Conservation (phyloP, 2,113 vertebrate species). For the Synchiropus splendidus region DNA sequence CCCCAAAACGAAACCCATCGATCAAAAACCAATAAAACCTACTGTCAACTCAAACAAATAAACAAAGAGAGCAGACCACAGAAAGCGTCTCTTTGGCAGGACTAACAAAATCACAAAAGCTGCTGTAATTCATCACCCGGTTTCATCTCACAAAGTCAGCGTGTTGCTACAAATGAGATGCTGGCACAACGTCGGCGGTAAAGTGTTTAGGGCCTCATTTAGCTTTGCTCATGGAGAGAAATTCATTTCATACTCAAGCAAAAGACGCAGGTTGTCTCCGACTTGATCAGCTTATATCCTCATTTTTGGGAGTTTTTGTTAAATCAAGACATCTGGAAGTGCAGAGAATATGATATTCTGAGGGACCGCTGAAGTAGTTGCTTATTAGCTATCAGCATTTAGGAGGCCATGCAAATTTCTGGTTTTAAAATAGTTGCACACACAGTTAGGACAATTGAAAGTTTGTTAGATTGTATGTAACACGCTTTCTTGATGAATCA, state of each 20-base stretch:
- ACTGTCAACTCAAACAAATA: background rate
- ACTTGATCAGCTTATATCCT: slow-evolving; percentile 7
- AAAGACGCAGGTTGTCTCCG: slow-evolving; percentile 6
- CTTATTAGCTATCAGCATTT: background rate
- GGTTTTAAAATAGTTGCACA: no score
- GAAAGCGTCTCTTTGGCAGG: slow-evolving; percentile 1
- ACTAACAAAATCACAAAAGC: slow-evolving; percentile 10
- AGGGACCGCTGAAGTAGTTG: background rate
- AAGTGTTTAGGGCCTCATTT: slow-evolving; percentile 26
- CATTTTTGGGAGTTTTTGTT: slow-evolving; percentile 7
- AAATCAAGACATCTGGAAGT: slow-evolving; percentile 14
- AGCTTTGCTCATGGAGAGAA: slow-evolving; percentile 15
- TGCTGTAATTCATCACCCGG: slow-evolving; percentile 20
- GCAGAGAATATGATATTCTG: background rate
- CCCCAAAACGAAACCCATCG: background rate
- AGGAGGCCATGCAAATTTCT: no score
- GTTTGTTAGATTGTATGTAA: no score
- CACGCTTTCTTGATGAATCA: no score
- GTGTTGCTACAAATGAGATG: slow-evolving; percentile 24
- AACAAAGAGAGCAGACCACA: background rate
- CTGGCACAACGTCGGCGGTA: slow-evolving; percentile 11
- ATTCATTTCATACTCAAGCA: slow-evolving; percentile 14
- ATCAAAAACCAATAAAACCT: background rate
- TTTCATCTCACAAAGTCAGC: slow-evolving; percentile 23
- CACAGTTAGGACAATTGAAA: no score